phyloP scores from a whole-genome alignment of 2,797 vertebrate species.

The Halcyon chelicuti region DNA sequence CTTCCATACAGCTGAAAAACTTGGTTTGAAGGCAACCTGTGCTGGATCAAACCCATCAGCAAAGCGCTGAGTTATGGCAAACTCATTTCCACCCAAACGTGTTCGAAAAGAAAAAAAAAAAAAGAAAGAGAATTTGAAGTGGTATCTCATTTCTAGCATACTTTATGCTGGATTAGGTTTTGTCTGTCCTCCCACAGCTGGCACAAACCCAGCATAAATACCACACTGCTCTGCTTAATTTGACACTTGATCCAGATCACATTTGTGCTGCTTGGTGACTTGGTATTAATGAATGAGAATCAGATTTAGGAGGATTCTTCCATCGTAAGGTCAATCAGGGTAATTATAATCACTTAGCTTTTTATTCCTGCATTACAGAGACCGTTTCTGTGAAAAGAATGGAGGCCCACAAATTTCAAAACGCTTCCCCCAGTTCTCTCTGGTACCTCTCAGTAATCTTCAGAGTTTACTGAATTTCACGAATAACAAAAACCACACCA shows the following conservation, averaged over 20 bases:
- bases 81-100: neutral
- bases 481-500: neutral
- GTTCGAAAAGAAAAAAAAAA: neutral
- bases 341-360: neutral
- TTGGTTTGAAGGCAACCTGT: neutral
- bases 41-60: neutral
- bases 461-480: neutral
- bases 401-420: neutral
- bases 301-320: constrained; percentile 42
- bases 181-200: neutral
- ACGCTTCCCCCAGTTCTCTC: neutral
- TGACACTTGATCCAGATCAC: constrained; percentile 29
- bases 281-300: constrained; percentile 40
- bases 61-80: neutral
- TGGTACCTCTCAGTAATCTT: neutral
- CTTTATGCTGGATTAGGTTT: neutral
- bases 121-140: neutral
- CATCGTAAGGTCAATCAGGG: constrained; percentile 6
- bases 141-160: neutral
- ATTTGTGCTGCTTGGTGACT: constrained; percentile 32
- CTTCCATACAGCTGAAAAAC: neutral
- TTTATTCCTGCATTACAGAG: neutral
- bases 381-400: neutral
- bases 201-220: constrained; percentile 33
- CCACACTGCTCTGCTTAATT: constrained; percentile 25